Percentiles rank a stretch among this genome's conserved stretches.
Conservation (phyloP, 2,797 vertebrate species). For the Corythornis leucogaster region DNA sequence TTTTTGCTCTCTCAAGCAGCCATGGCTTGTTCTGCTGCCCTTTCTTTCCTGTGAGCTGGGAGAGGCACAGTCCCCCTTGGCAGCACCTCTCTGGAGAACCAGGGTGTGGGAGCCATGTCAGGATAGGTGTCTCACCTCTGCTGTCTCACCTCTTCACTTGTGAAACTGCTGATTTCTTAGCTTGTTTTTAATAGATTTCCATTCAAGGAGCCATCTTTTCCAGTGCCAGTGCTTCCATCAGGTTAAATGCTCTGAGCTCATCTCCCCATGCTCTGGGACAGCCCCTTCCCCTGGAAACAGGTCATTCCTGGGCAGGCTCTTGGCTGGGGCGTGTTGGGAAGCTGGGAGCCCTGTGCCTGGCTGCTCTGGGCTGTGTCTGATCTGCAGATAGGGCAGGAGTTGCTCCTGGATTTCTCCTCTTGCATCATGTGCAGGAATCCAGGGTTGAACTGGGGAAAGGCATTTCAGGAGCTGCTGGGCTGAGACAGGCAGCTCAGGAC, state of each 20-base stretch:
- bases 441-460: background rate
- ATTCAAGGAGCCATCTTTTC: background rate
- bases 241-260: background rate
- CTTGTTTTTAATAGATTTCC: background rate
- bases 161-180: too few species aligned
- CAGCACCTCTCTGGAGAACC: background rate
- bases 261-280: background rate
- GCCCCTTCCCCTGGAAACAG: slow-evolving; percentile 5
- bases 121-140: background rate
- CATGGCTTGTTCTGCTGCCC: background rate
- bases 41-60: background rate
- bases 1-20: background rate
- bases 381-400: background rate
- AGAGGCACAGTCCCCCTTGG: background rate
- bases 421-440: background rate
- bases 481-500: background rate
- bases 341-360: background rate
- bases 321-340: too few species aligned
- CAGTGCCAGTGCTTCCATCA: background rate
- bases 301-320: background rate
- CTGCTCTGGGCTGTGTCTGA: background rate
- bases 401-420: background rate
- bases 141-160: too few species aligned
- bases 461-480: background rate
- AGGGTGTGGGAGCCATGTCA: background rate